Evolutionary conservation across 1,140 invertebrate genomes (phyloP), one percentile per base, ranked within the genome.

Genomic region (Lineus longissimus): DNA sequence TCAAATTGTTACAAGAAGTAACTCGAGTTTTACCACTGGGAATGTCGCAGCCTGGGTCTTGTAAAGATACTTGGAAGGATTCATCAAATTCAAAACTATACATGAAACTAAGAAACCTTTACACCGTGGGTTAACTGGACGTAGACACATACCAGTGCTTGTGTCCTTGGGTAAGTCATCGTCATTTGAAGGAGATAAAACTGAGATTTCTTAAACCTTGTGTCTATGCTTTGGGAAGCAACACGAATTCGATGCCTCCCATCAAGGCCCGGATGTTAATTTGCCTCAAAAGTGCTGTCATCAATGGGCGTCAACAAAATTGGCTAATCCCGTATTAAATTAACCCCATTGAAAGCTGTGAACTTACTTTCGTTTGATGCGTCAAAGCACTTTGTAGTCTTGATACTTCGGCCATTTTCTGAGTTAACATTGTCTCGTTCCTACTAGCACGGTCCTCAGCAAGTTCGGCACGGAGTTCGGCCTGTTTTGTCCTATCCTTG

Each of bases 321-420:
- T n/a, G n/a, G n/a, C n/a, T n/a, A n/a, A n/a, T n/a, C n/a, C n/a
- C n/a, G n/a, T n/a, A n/a, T n/a, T n/a, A n/a, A n/a, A n/a, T n/a
- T n/a, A n/a, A n/a, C n/a, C n/a, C n/a, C n/a, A n/a, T n/a, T n/a
- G n/a, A n/a, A n/a, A n/a, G n/a, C n/a, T n/a, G n/a, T n/a, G n/a
- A 15, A 40, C 66, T 27, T 62, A 78, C 76, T 73, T 77, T 72
- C 6, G 74, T 73, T 59, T 78, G 76, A 60, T 67, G 61, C 9
- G 70, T 69, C n/a, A 78, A 59, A 23, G 74, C 73, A 19, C 67
- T 67, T 62, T 78, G 74, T 57, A 78, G 66, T 62, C 70, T 72
- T 9, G 70, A 68, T 68, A 76, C 71, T 40, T 78, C 76, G 2
- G 33, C 25, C 72, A 77, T 73, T 62, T 77, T 78, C 54, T 76